phyloP scores from a whole-genome alignment of 2,797 vertebrate genomes.

The Bradypodion ventrale region DNA sequence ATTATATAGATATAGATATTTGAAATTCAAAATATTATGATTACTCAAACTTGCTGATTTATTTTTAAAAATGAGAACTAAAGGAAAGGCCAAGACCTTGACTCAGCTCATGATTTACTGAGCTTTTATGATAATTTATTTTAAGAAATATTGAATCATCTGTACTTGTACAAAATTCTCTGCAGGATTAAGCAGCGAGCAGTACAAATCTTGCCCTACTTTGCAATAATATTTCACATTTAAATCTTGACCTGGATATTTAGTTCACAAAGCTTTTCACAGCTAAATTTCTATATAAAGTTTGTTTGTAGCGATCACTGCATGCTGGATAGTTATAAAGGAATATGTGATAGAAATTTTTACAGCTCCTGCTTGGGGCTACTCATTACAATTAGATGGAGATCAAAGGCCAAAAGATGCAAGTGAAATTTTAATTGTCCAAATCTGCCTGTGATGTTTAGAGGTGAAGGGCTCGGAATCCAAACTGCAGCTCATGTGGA shows the following conservation, averaged over 20 bases:
- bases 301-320: background rate
- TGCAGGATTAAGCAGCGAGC: constrained; percentile 47
- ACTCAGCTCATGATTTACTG: constrained; percentile 65
- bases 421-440: background rate
- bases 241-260: background rate
- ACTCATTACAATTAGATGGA: too few species aligned
- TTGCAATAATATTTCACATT: constrained; percentile 23
- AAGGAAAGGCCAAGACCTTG: constrained; percentile 58
- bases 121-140: constrained; percentile 70
- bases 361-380: background rate
- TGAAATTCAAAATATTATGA: constrained; percentile 89
- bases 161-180: constrained; percentile 51
- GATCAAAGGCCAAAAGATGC: too few species aligned
- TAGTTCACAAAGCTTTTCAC: constrained; percentile 16
- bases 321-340: background rate
- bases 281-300: constrained; percentile 5
- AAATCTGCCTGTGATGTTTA: too few species aligned
- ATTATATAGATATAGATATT: constrained; percentile 86
- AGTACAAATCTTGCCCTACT: constrained; percentile 43
- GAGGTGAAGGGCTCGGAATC: too few species aligned
- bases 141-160: constrained; percentile 72
- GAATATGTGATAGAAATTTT: background rate
- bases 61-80: constrained; percentile 61
- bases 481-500: too few species aligned
- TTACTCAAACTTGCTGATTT: constrained; percentile 88